These are phyloP conservation scores for Saguinus midas DNA, from an alignment of 2,113 vertebrate genomes.

Conservation along the genomic window DNA sequence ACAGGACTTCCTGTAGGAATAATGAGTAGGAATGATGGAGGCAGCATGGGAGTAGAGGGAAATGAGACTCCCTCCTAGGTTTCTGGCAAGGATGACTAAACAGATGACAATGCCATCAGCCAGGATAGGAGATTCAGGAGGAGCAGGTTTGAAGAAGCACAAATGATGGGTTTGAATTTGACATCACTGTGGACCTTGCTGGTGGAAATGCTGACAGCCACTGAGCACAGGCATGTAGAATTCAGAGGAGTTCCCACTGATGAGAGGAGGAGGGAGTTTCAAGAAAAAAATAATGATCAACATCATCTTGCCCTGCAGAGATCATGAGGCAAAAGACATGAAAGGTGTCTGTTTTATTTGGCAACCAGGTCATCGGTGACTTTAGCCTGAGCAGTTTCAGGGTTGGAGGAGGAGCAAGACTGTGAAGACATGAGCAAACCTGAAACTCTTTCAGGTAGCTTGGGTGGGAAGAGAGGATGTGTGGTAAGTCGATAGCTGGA, in stretches of 20 bases:
- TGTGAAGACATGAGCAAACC: background rate
- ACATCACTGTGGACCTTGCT: accelerated
- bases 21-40: too few species aligned
- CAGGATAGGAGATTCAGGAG: background rate
- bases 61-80: background rate
- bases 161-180: background rate
- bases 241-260: background rate
- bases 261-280: background rate
- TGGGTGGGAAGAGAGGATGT: background rate
- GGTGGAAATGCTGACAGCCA: background rate
- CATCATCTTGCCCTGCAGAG: background rate
- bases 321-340: background rate
- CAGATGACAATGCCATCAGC: background rate
- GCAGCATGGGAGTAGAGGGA: background rate
- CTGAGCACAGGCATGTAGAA: background rate
- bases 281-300: background rate
- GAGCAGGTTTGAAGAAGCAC: background rate
- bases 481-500: background rate
- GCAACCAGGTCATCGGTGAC: background rate
- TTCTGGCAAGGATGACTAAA: background rate
- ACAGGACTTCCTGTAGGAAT: too few species aligned
- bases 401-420: background rate
- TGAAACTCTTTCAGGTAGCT: background rate
- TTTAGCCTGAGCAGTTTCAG: background rate
- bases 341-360: background rate